Percentiles rank a stretch among this genome's conserved stretches.
Evolutionary conservation across 35 echinoderm and acorn worm genomes (phyloP).

Genomic region (Heliocidaris tuberculata): DNA sequence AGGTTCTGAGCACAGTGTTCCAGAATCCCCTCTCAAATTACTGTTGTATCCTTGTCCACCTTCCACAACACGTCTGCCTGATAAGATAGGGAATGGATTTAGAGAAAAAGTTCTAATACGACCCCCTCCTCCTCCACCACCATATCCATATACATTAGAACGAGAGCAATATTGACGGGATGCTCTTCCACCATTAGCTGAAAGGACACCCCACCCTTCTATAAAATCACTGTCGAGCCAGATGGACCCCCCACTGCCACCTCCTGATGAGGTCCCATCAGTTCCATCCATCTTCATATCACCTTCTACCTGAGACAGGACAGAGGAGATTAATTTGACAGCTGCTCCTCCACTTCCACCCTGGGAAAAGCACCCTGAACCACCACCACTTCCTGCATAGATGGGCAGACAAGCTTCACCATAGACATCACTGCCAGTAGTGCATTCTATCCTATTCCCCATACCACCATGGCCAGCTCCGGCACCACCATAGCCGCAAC

Average conservation of each 20-base stretch:
- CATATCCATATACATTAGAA: background rate
- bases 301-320: constrained; percentile 64
- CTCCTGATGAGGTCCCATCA: constrained; percentile 49
- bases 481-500: constrained; percentile 16
- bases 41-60: constrained; percentile 12
- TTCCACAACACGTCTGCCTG: background rate
- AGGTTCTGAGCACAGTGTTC: background rate
- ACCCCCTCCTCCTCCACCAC: constrained; percentile 73
- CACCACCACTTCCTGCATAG: constrained; percentile 79
- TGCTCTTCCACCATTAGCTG: constrained; percentile 64
- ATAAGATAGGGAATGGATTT: constrained; percentile 40
- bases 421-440: constrained; percentile 43
- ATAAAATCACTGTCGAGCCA: constrained; percentile 79
- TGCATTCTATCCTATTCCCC: background rate
- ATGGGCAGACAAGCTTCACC: constrained; percentile 57
- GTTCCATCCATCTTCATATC: constrained; percentile 47
- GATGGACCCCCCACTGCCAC: constrained; percentile 79
- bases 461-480: constrained; percentile 49
- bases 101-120: constrained; percentile 67
- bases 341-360: constrained; percentile 71
- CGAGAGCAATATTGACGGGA: background rate
- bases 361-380: background rate
- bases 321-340: constrained; percentile 52
- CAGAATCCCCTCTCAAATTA: background rate
- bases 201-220: constrained; percentile 71